Base-by-base conservation (phyloP, 2,888 invertebrate species). In the Leptinotarsa peninsularis region DNA sequence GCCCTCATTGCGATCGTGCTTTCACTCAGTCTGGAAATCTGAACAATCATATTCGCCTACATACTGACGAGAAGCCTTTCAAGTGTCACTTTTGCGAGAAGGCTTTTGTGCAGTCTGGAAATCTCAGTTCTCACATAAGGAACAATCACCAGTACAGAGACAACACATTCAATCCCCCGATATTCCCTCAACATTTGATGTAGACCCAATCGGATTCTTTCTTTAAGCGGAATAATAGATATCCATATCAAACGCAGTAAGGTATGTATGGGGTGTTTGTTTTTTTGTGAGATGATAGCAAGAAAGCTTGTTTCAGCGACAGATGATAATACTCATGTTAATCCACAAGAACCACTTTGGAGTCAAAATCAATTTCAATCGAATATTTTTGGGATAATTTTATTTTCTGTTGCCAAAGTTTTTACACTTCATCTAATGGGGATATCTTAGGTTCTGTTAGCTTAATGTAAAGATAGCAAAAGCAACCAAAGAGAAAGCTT, bases 1-100 rank as follows among this genome's bases (percentile, higher is more conserved):
- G 88, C 82, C 88, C 88, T 4, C 86, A 88, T 78, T 88, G 88
- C 76, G 88, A 88, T 69, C 81, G 87, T 49, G 87, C 87, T n/a
- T 88, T 88, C 74, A 88, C 88, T 15, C 88, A 88, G 79, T 88
- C 88, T 17, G 88, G 88, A 17, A 88, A 88, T 80, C 79, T 88
- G 14, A 86, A 85, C 77, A 88, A 88, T 82, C 88, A 88, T 76
- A 87, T 88, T 73, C 81, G 88, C 67, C 82, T 88, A 18, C 88
- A 88, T 73, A 86, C 87, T 3, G 88, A 88, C 78, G 87, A 88
- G 72, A 88, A 88, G 81, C 88, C 88, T 14, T 88, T 88, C 78
- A 86, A 87, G 78, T 88, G 88, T 76, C 88, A 88, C 80, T 86
- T 87, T 82, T 88, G 88, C 78, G 87, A 88, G 52, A 87, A 87